A percentile compares a stretch with the other conserved stretches of the same genome.
Evolutionary conservation across 2,113 vertebrate species (phyloP).

Genomic region (Diphyllodes magnificus): DNA sequence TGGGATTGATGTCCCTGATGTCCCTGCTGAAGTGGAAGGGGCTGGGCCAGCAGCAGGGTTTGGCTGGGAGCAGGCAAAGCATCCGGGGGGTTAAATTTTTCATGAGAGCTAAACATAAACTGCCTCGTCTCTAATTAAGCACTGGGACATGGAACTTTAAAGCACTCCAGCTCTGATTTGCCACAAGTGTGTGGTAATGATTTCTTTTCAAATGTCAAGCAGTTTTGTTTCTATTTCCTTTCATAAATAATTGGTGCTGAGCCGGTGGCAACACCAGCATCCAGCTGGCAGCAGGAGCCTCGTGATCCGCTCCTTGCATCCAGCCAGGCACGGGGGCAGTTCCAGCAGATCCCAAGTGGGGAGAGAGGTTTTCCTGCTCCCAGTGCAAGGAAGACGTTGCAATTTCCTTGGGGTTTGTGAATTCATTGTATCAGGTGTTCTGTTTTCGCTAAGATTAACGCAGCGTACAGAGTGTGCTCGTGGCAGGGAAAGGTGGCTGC

Average conservation of each 20-base stretch:
- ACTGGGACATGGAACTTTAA: constrained; percentile 29
- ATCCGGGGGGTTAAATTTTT: constrained; percentile 32
- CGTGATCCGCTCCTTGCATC: not conserved
- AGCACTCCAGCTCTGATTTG: constrained; percentile 72
- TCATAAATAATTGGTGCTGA: constrained; percentile 61
- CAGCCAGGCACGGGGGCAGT: not conserved
- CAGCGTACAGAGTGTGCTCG: fast-evolving
- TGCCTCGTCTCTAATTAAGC: constrained; percentile 57
- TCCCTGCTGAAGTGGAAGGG: not conserved
- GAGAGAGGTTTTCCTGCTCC: not conserved
- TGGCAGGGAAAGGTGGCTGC: not conserved
- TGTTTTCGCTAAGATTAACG: not conserved
- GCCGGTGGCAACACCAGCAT: constrained; percentile 24
- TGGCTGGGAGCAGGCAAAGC: not conserved
- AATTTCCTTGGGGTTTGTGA: not conserved
- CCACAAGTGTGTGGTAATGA: constrained; percentile 71
- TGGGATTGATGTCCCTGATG: not conserved
- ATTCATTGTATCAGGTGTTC: not conserved
- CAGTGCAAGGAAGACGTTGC: too few species aligned
- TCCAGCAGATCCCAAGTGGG: not conserved
- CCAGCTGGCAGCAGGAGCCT: constrained; percentile 26
- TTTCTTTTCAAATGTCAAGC: constrained; percentile 77
- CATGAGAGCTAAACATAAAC: constrained; percentile 11
- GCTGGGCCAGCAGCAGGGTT: not conserved
- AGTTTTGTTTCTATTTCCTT: constrained; percentile 64